These are phyloP conservation scores for Strix occidentalis DNA, from an alignment of 2,797 vertebrate species.

Conservation along the genomic window DNA sequence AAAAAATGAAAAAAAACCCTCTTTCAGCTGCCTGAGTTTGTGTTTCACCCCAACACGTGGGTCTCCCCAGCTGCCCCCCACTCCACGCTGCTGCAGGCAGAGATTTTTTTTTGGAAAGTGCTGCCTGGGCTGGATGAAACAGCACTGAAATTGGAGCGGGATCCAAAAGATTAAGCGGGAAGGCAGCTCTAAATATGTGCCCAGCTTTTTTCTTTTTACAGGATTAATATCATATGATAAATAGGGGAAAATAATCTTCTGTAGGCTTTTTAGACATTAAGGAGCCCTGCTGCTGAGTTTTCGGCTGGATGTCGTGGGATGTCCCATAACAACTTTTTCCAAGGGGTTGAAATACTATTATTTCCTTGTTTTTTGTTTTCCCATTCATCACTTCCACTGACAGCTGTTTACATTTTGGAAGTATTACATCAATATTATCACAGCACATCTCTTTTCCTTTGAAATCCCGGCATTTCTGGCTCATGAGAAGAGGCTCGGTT, in stretches of 20 bases:
- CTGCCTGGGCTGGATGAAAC: background rate
- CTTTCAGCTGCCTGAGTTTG: background rate
- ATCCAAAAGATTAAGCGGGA: background rate
- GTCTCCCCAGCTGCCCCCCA: background rate
- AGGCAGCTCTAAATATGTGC: background rate
- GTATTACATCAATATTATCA: background rate
- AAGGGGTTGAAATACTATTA: background rate
- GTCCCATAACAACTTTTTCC: background rate
- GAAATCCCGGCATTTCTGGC: background rate
- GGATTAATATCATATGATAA: background rate
- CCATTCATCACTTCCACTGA: background rate
- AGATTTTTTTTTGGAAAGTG: background rate
- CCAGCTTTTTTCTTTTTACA: background rate
- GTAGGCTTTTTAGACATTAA: background rate
- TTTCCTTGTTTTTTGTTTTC: background rate
- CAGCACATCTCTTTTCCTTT: background rate
- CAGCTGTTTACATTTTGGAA: slow-evolving; percentile 24
- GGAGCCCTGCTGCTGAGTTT: background rate
- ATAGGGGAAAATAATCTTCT: background rate
- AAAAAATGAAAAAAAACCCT: too few relatives aligned
- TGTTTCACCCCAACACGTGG: accelerated
- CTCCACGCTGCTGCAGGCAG: accelerated
- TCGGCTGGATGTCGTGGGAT: background rate
- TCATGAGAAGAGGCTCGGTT: accelerated
- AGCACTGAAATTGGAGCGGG: accelerated